Base-by-base conservation (phyloP, 2,888 invertebrate species). In the Nomada lathburiana region DNA sequence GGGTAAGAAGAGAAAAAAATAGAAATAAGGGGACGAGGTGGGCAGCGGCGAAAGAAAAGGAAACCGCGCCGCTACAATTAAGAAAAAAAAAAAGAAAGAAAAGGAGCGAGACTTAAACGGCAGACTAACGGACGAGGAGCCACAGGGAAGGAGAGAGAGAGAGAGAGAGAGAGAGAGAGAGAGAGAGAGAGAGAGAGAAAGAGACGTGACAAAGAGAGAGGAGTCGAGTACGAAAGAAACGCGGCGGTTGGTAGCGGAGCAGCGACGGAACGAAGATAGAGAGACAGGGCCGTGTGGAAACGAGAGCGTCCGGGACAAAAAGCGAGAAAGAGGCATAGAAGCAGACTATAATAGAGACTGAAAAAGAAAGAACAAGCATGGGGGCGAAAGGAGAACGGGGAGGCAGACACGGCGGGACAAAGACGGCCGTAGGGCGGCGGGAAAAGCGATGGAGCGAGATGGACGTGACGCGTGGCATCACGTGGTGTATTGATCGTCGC, bases 401-500 rank as follows among this genome's bases (percentile, higher is more conserved):
- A 13, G 42, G 29, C 50, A 42, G 65, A 71, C 67, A 60, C 47
- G 10, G 80, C 72, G 70, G 70, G 68, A 68, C 69, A 73, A 73
- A 53, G 59, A 47, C 55, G 72, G 63, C 64, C 59, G 53, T 52
- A n/a, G 76, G 71, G 68, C 63, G 63, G 69, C 64, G 23, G 10
- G 57, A 44, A 44, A 7, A 26, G 44, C 20, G 42, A 77, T 65
- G 77, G 73, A 76, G 85, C 79, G 86, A 86, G 85, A 84, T 86
- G 88, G 90, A 91, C 86, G 89, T 92, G 93, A 93, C 92, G 93
- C 92, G 92, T 92, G 92, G 90, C 91, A 91, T 91, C 92, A 92
- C 93, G 93, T 92, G 92, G 93, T 89, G 89, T 93, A 93, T 93
- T 93, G 93, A 93, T 93, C 93, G 93, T 89, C 88, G 89, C 89